Evolutionary conservation across 2,797 vertebrate genomes (phyloP), one percentile per base, ranked within the genome.

Genomic region (Etheostoma nigrum): DNA sequence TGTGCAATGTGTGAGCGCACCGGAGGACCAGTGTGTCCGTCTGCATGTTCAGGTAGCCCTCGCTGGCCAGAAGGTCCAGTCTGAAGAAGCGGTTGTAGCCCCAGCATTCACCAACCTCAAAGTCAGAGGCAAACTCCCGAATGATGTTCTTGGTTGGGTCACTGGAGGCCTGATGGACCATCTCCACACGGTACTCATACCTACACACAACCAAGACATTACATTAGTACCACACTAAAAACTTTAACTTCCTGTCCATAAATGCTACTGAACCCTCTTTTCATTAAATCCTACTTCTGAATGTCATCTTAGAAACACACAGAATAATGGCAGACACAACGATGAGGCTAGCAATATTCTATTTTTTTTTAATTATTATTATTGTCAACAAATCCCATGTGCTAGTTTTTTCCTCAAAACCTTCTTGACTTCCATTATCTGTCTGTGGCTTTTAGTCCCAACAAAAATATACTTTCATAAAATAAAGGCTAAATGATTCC

Each of bases 11-110:
- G 18, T 0, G n/a, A 5, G 63, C 89, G 51, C 90, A 99, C 98
- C 98, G 96, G 64, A 99, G 96, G 67, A 99, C 97, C 13, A 99
- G 95, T 0, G 98, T 99, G 94, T 99, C 98, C 0, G 96, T 98
- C 88, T 98, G 96, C 89, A 97, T 95, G 95, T 99, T 99, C 78
- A 99, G 91, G 88, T 99, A 99, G 47, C 98, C 98, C 89, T 99
- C 98, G 18, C 97, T 99, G 84, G 98, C 98, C 71, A 99, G 95
- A 48, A 99, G 95, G 85, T 99, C 98, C 71, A 99, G 92, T 36
- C 98, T 96, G 84, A 99, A 99, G 95, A 99, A 99, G 60, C 98
- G 95, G 93, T 99, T 99, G 93, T 99, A 99, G 1, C 98, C 98
- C 98, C 98, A 99, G 53, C 98, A 99, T 49, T 99, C 98, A 3